These are phyloP conservation scores for Elegia similella DNA, from an alignment of 2,888 invertebrate genomes.

Conservation along the genomic window DNA sequence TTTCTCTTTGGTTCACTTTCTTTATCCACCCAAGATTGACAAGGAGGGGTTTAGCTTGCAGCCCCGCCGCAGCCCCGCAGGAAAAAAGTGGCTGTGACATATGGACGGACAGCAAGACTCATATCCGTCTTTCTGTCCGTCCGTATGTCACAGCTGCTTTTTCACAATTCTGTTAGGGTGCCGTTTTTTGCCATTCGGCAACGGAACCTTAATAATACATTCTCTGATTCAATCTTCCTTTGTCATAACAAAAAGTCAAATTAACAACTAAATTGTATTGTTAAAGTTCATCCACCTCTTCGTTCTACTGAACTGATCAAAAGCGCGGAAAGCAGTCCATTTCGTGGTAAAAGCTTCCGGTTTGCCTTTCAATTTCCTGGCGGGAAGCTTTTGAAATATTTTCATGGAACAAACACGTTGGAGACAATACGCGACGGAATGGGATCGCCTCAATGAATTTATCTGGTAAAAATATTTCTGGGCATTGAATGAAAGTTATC, in stretches of 20 bases:
- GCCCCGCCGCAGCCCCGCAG: no score
- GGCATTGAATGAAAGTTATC: no score
- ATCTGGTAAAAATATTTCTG: background rate
- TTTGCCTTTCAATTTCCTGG: slow-evolving; percentile 14
- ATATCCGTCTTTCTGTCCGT: no score
- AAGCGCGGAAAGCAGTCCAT: slow-evolving; percentile 6
- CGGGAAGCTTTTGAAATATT: slow-evolving; percentile 2
- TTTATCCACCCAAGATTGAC: no score
- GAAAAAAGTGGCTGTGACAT: no score
- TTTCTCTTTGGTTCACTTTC: no score
- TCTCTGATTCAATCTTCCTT: background rate
- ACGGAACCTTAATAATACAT: no score
- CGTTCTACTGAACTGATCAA: slow-evolving; percentile 6
- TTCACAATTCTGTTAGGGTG: no score
- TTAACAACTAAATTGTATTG: background rate
- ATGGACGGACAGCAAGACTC: no score
- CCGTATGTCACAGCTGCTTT: no score
- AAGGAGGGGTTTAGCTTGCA: no score
- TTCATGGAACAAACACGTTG: background rate
- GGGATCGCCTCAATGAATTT: background rate
- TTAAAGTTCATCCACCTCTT: slow-evolving; percentile 4
- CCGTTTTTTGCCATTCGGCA: no score
- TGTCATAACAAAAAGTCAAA: background rate
- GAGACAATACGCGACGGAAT: background rate
- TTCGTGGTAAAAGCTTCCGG: slow-evolving; percentile 13